Evolutionary conservation across 1,140 invertebrate genomes (phyloP), one percentile per base, ranked within the genome.

Genomic region (Scaptomyza graminum): DNA sequence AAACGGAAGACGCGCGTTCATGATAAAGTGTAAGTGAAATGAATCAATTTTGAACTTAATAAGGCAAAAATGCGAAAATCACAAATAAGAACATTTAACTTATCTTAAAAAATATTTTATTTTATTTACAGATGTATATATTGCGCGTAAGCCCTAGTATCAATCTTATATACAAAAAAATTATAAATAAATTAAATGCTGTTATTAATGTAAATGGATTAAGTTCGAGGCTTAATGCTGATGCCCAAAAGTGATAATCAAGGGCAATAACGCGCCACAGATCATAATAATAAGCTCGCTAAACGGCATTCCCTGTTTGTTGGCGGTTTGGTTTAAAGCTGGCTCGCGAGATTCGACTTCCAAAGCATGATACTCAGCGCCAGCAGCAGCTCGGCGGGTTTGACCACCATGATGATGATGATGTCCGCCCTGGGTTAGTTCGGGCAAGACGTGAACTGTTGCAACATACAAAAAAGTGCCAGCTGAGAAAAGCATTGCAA

Each of bases 401-500:
- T 31, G 28, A 31, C 43, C 46, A 5, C 39, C 13, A 70, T 92
- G 92, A 25, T 41, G 37, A 70, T 92, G 92, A 25, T 41, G 37
- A n/a, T 41, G 37, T 0, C 91, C 91, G 2, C 67, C 55, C 52
- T 93, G 93, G 67, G 95, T 96, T 25, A 99, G 92, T 93, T 99
- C 98, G 0, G 99, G 98, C 46, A 99, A 92, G 3, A 99, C 98
- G 92, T 99, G 99, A 1, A 99, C 98, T 1, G 99, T 99, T 0
- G 99, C 97, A 5, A 99, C 99, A 90, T 99, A 99, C 6, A 99
- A 93, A 93, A 99, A 99, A 47, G 99, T 99, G 1, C 99, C 99
- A 1, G 98, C 99, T 72, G 98, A 99, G 92, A 99, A 99, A 15
- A 99, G 92, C 98, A 99, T 99, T 12, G 98, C 98, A 44, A 99